Evolutionary conservation across 1,140 invertebrate species (phyloP), one percentile per base, ranked within the genome.

Genomic region (Asbolus verrucosus): DNA sequence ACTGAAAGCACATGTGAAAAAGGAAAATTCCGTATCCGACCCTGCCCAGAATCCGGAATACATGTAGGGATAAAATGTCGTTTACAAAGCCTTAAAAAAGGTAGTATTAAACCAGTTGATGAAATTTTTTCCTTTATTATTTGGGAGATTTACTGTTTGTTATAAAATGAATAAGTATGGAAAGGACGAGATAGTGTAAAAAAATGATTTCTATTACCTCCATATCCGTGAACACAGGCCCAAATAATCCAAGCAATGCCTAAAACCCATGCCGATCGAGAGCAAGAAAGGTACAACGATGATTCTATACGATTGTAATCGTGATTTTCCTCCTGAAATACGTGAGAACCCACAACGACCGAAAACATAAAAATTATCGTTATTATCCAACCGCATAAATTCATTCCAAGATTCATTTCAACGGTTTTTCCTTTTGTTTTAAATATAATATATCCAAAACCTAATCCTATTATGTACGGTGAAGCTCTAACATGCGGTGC

Each of bases 241-340:
- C 75, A 74, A n/a, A 76, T 67, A 13, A 77, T 71, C 76, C 76
- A 76, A 8, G 70, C 68, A 6, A 78, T 43, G 1, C 75, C 76
- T 14, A 78, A 38, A 24, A 72, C 71, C 76, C 76, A 77, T 2
- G 70, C 21, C 14, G 76, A 74, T 66, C 73, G 67, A 6, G 69
- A 72, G 30, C 65, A 69, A 8, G 76, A 67, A 33, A 77, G 41
- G 54, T 65, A 77, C 15, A 74, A 15, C n/a, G 71, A 72, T 0
- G 70, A 39, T 46, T 73, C 72, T 14, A 72, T 11, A 50, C 67
- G 33, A 36, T 73, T 72, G 36, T 75, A 75, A 14, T 68, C 59
- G 59, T 76, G 75, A 62, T 69, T 67, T 54, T 76, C 74, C 11
- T 61, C 9, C 16, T 73, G 73, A 69, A 76, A 76, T 14, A 60